Evolutionary conservation across 2,113 vertebrate species (phyloP).

Genomic region (Brachyhypopomus occidentalis): DNA sequence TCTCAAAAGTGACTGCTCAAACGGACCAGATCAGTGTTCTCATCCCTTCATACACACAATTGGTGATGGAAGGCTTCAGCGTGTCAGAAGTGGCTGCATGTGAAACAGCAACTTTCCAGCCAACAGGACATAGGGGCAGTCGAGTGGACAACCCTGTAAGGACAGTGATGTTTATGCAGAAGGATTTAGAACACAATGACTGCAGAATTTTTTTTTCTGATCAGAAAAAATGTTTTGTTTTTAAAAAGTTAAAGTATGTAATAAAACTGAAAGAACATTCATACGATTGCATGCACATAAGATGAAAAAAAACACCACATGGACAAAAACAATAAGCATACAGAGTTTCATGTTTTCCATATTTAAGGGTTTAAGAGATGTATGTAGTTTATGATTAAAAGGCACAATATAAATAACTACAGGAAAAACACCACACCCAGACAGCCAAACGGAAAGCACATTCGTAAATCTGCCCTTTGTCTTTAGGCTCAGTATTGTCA

Average conservation of each 20-base stretch:
- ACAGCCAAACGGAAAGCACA: conserved; percentile 63
- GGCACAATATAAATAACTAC: conserved; percentile 76
- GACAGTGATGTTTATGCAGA: too few relatives aligned
- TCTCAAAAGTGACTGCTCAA: background rate
- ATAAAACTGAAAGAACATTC: too few relatives aligned
- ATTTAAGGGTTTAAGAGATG: conserved; percentile 66
- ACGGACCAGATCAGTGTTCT: background rate
- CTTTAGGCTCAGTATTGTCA: conserved; percentile 74
- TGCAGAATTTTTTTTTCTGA: too few relatives aligned
- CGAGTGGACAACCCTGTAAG: too few relatives aligned
- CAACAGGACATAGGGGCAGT: too few relatives aligned
- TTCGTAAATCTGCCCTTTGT: conserved; percentile 61
- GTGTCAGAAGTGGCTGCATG: too few relatives aligned
- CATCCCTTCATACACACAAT: background rate
- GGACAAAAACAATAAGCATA: conserved; percentile 55
- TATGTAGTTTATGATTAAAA: conserved; percentile 63
- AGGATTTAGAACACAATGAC: too few relatives aligned
- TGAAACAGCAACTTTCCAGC: too few relatives aligned
- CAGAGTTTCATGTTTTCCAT: conserved; percentile 50
- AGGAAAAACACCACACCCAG: conserved; percentile 48
- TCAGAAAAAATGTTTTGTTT: too few relatives aligned
- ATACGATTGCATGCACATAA: background rate
- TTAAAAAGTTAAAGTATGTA: too few relatives aligned
- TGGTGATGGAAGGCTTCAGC: background rate
- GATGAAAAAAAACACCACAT: conserved; percentile 54